Evolutionary conservation across 2,888 invertebrate species (phyloP).

Genomic region (Andricus quercusramuli): DNA sequence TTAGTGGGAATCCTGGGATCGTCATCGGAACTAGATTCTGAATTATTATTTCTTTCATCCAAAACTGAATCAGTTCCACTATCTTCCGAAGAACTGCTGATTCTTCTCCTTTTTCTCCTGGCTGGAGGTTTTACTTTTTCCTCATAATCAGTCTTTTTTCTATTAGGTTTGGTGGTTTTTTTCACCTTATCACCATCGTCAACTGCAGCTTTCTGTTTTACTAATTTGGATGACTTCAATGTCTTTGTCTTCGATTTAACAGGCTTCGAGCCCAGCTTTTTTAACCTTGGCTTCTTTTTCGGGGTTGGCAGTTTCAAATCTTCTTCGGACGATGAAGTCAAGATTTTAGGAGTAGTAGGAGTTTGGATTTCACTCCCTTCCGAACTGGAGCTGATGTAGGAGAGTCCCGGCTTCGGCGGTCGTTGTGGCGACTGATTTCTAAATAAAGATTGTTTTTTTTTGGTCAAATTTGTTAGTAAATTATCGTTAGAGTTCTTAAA

Average conservation of each 20-base stretch:
- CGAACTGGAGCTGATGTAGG: background rate
- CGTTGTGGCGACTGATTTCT: background rate
- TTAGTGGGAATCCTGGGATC: background rate
- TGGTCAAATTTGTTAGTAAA: background rate
- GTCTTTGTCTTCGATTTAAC: background rate
- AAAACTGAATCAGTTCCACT: background rate
- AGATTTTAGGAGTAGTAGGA: too few species aligned
- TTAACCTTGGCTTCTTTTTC: background rate
- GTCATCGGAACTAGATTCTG: background rate
- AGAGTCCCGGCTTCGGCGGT: background rate
- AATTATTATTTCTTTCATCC: background rate
- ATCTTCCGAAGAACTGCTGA: background rate
- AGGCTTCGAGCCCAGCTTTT: background rate
- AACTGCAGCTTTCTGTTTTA: background rate
- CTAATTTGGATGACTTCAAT: background rate
- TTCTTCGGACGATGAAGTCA: too few species aligned
- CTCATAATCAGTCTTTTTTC: background rate
- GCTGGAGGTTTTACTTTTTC: background rate
- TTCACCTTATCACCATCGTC: background rate
- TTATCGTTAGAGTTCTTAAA: too few species aligned
- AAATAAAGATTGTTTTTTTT: background rate
- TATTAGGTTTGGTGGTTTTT: background rate
- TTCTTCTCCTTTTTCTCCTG: constrained; percentile 1
- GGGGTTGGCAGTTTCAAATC: background rate
- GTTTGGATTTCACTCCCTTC: background rate